phyloP scores from a whole-genome alignment of 2,888 invertebrate genomes.

The Didymodactylos carnosus region DNA sequence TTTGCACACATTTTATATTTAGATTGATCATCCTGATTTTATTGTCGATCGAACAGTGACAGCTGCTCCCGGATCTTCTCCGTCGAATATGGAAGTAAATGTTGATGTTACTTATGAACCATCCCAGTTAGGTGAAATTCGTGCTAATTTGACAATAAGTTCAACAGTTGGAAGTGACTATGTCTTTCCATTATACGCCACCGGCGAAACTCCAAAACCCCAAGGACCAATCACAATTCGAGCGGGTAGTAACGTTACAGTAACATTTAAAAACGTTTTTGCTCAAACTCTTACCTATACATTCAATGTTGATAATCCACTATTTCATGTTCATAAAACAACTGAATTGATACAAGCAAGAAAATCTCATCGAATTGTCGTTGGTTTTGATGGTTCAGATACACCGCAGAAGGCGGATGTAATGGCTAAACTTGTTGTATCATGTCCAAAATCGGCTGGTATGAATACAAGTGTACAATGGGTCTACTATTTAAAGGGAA shows the following conservation, averaged over 20 bases:
- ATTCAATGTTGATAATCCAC: slow-evolving; percentile 35
- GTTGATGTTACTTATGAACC: slow-evolving; percentile 34
- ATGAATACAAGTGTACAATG: slow-evolving; percentile 27
- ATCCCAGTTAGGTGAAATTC: slow-evolving; percentile 29
- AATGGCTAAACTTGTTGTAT: slow-evolving; percentile 32
- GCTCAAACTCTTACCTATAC: slow-evolving; percentile 30
- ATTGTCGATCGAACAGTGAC: slow-evolving; percentile 32
- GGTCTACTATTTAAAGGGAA: slow-evolving; percentile 34
- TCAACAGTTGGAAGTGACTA: slow-evolving; percentile 32
- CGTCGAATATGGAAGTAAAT: slow-evolving; percentile 29
- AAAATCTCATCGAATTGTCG: slow-evolving; percentile 32
- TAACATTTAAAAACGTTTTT: slow-evolving; percentile 39
- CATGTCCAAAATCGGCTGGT: slow-evolving; percentile 30
- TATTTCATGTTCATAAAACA: slow-evolving; percentile 33
- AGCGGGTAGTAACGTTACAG: slow-evolving; percentile 28
- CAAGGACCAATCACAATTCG: slow-evolving; percentile 38
- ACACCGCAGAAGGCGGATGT: slow-evolving; percentile 27
- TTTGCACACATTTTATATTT: not conserved
- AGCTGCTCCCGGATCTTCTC: slow-evolving; percentile 31
- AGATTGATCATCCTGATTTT: slow-evolving; percentile 33
- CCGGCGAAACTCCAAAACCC: slow-evolving; percentile 36
- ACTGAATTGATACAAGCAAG: slow-evolving; percentile 33
- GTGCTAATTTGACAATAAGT: slow-evolving; percentile 24
- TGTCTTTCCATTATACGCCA: slow-evolving; percentile 36
- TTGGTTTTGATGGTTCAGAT: slow-evolving; percentile 34